Conservation (phyloP, 2,888 invertebrate species). For the Griposia aprilina region DNA sequence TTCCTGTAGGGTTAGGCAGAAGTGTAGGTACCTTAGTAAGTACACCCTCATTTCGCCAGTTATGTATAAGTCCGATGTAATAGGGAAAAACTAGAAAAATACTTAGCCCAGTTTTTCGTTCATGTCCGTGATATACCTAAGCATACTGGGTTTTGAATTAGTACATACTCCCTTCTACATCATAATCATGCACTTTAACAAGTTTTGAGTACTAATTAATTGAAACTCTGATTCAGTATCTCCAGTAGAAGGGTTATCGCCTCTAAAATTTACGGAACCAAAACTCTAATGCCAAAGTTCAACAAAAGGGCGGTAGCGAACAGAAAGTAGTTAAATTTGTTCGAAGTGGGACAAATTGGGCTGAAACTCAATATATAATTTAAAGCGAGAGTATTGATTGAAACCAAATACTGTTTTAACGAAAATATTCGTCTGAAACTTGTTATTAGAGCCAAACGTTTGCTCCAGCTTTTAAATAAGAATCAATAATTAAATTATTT, state of each 20-base stretch:
- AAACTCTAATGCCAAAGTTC: conserved; percentile 44
- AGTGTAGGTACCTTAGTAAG: no score
- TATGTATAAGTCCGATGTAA: no score
- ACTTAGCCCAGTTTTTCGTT: neutral
- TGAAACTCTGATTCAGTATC: neutral
- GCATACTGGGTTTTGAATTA: no score
- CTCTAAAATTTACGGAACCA: conserved; percentile 20
- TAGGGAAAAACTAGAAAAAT: neutral
- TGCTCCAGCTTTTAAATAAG: neutral
- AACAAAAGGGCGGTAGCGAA: conserved; percentile 26
- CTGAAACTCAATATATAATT: conserved; percentile 51
- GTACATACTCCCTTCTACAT: neutral
- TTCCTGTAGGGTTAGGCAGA: no score
- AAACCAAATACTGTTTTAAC: conserved; percentile 40
- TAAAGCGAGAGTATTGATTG: conserved; percentile 52
- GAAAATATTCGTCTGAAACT: conserved; percentile 29
- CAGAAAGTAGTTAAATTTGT: conserved; percentile 45
- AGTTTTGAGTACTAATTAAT: no score
- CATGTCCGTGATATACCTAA: neutral
- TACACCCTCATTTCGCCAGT: no score
- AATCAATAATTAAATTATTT: conserved; percentile 29
- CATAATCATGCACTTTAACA: neutral
- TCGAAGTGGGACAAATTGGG: conserved; percentile 50
- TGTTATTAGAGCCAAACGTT: conserved; percentile 9
- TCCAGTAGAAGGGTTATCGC: neutral